A percentile compares a stretch with the other conserved stretches of the same genome.
phyloP scores from a whole-genome alignment of 2,888 invertebrate genomes.

The Mimumesa dahlbomi region DNA sequence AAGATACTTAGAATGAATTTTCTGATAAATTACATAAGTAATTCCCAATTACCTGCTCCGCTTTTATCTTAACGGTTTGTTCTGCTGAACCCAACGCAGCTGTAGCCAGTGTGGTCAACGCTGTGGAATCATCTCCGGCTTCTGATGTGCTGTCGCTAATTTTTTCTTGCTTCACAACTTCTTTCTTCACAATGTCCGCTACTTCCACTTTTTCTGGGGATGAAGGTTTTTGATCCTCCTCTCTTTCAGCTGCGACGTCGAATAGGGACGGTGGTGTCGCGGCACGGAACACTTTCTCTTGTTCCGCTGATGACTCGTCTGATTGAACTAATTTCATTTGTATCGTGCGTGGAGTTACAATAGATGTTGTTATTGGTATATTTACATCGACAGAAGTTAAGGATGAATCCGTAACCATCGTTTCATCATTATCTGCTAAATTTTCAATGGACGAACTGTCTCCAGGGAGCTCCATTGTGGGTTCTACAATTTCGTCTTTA shows the following conservation, averaged over 20 bases:
- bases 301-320: conserved; percentile 58
- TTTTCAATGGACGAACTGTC: conserved; percentile 45
- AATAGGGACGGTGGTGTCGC: conserved; percentile 59
- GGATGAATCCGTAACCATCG: conserved; percentile 61
- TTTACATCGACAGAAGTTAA: conserved; percentile 36
- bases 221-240: conserved; percentile 57
- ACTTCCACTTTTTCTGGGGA: conserved; percentile 59
- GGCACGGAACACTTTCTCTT: conserved; percentile 39
- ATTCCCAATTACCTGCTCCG: conserved; percentile 52
- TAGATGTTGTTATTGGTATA: conserved; percentile 60
- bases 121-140: conserved; percentile 84
- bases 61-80: conserved; percentile 68
- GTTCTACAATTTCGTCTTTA: conserved; percentile 39
- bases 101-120: conserved; percentile 87
- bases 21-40: background rate
- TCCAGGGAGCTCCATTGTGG: conserved; percentile 51
- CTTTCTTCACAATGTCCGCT: conserved; percentile 60
- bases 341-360: conserved; percentile 56
- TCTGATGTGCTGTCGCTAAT: conserved; percentile 79
- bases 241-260: conserved; percentile 68
- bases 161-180: conserved; percentile 67
- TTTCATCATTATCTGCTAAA: conserved; percentile 50
- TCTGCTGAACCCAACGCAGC: conserved; percentile 84
- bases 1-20: too few relatives aligned
- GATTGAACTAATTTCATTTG: conserved; percentile 57